Conservation (phyloP, 2,888 invertebrate species). For the Oscheius myriophilus region DNA sequence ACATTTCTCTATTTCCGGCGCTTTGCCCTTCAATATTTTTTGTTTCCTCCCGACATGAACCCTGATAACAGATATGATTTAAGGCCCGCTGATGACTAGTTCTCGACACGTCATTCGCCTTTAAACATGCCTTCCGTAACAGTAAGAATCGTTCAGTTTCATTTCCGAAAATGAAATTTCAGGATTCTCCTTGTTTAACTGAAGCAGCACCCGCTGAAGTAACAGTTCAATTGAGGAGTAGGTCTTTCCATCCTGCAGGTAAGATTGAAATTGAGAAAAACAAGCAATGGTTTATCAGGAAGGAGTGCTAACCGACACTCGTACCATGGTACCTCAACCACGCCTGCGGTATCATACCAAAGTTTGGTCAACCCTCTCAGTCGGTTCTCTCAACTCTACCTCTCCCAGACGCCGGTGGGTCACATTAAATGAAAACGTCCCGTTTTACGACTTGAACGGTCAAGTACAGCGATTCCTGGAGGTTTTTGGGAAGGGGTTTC, state of each 20-base stretch:
- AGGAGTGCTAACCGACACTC: constrained; percentile 25
- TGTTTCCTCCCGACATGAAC: no score
- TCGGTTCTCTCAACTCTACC: constrained; percentile 10
- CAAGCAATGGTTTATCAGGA: constrained; percentile 5
- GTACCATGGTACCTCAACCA: constrained; percentile 21
- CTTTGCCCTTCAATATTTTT: no score
- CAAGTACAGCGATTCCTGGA: no score
- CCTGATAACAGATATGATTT: no score
- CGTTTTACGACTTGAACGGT: no score
- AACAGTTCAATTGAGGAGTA: neutral
- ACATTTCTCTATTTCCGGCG: no score
- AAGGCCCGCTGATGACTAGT: no score
- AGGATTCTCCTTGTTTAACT: constrained; percentile 14
- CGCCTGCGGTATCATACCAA: constrained; percentile 14
- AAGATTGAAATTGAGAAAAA: no score
- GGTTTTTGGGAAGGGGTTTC: no score
- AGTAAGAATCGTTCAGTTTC: neutral
- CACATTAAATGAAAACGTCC: no score
- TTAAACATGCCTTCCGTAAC: constrained; percentile 11
- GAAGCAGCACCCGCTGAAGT: constrained; percentile 17
- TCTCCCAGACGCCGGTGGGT: constrained; percentile 18
- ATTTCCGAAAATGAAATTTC: neutral
- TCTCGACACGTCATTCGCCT: no score
- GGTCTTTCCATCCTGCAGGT: constrained; percentile 2
- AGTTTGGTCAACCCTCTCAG: constrained; percentile 16